These are phyloP conservation scores for Pardalotus punctatus DNA, from an alignment of 2,113 vertebrate genomes.

Conservation along the genomic window DNA sequence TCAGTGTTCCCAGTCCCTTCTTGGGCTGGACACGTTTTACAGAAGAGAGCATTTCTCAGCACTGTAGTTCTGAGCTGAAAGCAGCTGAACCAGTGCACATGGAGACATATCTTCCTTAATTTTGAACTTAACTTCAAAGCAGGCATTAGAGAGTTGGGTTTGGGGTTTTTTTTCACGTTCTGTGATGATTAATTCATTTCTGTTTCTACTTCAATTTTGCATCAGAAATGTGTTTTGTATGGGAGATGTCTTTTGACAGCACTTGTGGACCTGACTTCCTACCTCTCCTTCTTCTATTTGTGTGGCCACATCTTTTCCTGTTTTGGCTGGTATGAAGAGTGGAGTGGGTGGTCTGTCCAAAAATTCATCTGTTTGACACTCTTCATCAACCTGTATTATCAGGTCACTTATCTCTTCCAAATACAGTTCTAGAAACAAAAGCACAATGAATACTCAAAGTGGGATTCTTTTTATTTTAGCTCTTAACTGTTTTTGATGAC, in stretches of 20 bases:
- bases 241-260: not conserved
- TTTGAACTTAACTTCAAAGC: not conserved
- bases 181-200: not conserved
- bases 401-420: conserved; percentile 88
- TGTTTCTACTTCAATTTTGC: not conserved
- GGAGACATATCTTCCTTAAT: not conserved
- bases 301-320: conserved; percentile 85
- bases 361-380: conserved; percentile 93
- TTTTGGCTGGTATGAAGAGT: conserved; percentile 90
- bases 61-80: not conserved
- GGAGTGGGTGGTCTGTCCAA: conserved; percentile 88
- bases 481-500: not conserved
- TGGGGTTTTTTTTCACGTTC: not conserved
- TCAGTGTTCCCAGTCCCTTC: not conserved
- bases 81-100: not conserved
- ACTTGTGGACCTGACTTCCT: not conserved
- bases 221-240: not conserved
- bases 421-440: conserved; percentile 82
- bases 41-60: not conserved
- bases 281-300: conserved; percentile 95
- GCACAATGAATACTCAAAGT: not conserved
- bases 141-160: not conserved
- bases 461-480: not conserved
- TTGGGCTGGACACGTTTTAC: not conserved
- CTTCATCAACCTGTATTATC: conserved; percentile 72